phyloP scores from a whole-genome alignment of 2,888 invertebrate genomes.

The Herminia tarsipennalis region DNA sequence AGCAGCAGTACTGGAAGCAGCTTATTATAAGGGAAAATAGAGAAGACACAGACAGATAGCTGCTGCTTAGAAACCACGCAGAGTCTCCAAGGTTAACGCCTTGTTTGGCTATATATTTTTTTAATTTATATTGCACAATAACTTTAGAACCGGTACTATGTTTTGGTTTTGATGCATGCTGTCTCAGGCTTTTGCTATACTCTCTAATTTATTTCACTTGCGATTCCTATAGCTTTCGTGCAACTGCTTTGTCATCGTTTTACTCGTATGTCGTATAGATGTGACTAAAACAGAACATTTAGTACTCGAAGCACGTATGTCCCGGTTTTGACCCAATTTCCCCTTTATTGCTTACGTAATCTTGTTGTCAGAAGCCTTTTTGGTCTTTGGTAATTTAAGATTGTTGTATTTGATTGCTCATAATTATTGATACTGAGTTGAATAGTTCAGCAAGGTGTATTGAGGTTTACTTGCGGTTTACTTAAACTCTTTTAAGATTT shows the following conservation, averaged over 20 bases:
- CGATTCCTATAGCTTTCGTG: slow-evolving; percentile 33
- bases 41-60: too few species aligned
- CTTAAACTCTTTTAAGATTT: too few species aligned
- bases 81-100: too few species aligned
- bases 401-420: slow-evolving; percentile 15
- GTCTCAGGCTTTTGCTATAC: too few species aligned
- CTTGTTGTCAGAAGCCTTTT: slow-evolving; percentile 42
- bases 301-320: slow-evolving; percentile 36
- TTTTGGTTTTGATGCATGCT: too few species aligned
- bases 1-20: too few species aligned
- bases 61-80: too few species aligned
- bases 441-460: slow-evolving; percentile 6
- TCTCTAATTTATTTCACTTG: too few species aligned
- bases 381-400: slow-evolving; percentile 32
- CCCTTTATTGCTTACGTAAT: slow-evolving; percentile 49
- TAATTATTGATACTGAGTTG: slow-evolving; percentile 4
- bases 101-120: too few species aligned
- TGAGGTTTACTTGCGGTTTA: not conserved
- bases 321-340: slow-evolving; percentile 49
- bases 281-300: slow-evolving; percentile 42
- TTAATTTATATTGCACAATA: too few species aligned
- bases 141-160: too few species aligned
- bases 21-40: too few species aligned
- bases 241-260: slow-evolving; percentile 34
- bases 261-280: slow-evolving; percentile 32